Conservation (phyloP, 2,888 invertebrate genomes). For the Lasioglossum marginatum region DNA sequence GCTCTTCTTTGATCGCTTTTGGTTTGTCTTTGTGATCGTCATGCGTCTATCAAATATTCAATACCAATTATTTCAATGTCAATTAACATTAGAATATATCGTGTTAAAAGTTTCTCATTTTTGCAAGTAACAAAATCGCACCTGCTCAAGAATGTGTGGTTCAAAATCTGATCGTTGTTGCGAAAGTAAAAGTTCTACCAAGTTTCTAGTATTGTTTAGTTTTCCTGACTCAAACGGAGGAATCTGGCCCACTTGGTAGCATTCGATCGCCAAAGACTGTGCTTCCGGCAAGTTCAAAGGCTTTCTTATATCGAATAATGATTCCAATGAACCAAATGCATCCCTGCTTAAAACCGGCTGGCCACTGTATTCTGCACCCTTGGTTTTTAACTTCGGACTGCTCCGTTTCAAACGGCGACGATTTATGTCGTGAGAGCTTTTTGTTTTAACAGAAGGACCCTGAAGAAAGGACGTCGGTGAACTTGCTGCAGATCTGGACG, state of each 20-base stretch:
- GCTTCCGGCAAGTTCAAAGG: conserved; percentile 73
- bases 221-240: conserved; percentile 21
- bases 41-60: conserved; percentile 12
- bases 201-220: conserved; percentile 18
- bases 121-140: conserved; percentile 45
- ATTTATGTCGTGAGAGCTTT: conserved; percentile 72
- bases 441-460: conserved; percentile 61
- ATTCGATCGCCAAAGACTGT: conserved; percentile 40
- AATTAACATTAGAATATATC: background rate
- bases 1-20: conserved; percentile 5
- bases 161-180: conserved; percentile 41
- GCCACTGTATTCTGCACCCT: conserved; percentile 40
- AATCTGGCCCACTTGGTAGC: conserved; percentile 52
- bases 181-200: conserved; percentile 34
- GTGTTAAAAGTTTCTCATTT: background rate
- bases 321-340: conserved; percentile 75
- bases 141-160: conserved; percentile 44
- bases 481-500: conserved; percentile 65
- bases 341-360: conserved; percentile 67
- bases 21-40: conserved; percentile 15
- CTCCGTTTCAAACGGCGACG: conserved; percentile 62
- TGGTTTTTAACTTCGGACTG: conserved; percentile 55
- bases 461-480: conserved; percentile 59
- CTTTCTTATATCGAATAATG: conserved; percentile 78
- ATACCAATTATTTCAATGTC: background rate